Evolutionary conservation across 2,113 vertebrate genomes (phyloP), one percentile per base, ranked within the genome.

Genomic region (Triplophysa dalaica): DNA sequence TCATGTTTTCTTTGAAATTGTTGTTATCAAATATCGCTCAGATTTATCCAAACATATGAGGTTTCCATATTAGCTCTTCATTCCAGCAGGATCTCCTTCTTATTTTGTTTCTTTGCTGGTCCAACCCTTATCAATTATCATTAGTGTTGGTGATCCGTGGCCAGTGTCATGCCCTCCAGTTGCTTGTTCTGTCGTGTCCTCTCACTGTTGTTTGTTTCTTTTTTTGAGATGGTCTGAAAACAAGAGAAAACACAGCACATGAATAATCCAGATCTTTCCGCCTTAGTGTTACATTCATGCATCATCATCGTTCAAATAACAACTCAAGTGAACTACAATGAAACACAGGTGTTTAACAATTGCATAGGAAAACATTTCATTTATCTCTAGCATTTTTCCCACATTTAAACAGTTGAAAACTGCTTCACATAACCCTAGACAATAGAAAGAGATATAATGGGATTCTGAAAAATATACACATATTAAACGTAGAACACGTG

Each of bases 1-100:
- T 74, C 72, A 76, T 43, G 79, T 76, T 85, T 38, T 83, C 70
- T 43, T 83, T 72, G 83, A 64, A 80, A 73, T 81, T 68, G 74
- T 70, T 78, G 82, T 77, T 81, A 63, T 79, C 56, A 64, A 43
- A 48, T 58, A 22, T 8, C 45, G 33, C 56, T 58, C 79, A 17
- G 70, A 33, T 24, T 8, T 16, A 43, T 60, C 33, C 33, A 61
- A 73, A 61, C 33, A 43, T 61, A 22, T 16, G n/a, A 16, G 33
- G 38, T 73, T 60, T n/a, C 70, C 70, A 73, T 73, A 56, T 73
- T 60, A 73, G n/a, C 16, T 21, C n/a, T 43, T 13, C 13, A 17
- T 13, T 60, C 54, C 29, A 22, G 70, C 48, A 41, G 60, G 26
- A 43, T n/a, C 19, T 2, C 8, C 19, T 48, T 12, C 26, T 79